Evolutionary conservation across 2,888 invertebrate genomes (phyloP), one percentile per base, ranked within the genome.

Genomic region (Griposia aprilina): DNA sequence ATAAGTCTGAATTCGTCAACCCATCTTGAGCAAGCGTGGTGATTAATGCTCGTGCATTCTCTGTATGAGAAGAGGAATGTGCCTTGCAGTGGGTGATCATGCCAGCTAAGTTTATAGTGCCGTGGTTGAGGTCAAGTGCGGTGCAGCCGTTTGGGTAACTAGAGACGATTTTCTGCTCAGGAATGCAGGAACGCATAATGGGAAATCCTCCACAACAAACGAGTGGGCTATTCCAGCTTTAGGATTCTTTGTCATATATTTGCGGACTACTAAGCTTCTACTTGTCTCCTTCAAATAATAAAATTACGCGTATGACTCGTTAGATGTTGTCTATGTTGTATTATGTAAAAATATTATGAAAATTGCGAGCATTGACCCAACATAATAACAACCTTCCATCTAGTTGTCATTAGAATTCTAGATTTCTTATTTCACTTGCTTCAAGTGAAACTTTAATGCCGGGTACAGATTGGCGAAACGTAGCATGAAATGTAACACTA

Each of bases 261-360:
- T 41, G 0, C 23, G 7, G 2, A 36, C 13, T n/a, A 17, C 23
- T 55, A 2, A 68, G 45, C 59, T 26, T 63, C 7, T 36, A 20
- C 23, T 68, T 1, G 36, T 8, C 23, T 17, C 26, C 11, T 66
- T 72, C 48, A 66, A 48, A 36, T 11, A 71, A 36, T 45, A 45
- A 41, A 26, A 26, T 60, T 0, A 65, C 20, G 6, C 20, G 17
- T n/a, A n/a, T 62, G 7, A n/a, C 26, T 55, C 2, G 45, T 57
- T 70, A 30, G 30, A n/a, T 23, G 55, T 26, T 13, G 2, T 77
- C 20, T 17, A 15, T 50, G 30, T 57, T 63, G 20, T 23, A 17
- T 75, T 69, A 80, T 65, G 48, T 75, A 65, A 81, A 59, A 50
- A 57, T 15, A 36, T 57, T 62, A 81, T 67, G 36, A 41, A 17